phyloP scores from a whole-genome alignment of 92 coral and sea anemone genomes.

The Meandrina meandrites region DNA sequence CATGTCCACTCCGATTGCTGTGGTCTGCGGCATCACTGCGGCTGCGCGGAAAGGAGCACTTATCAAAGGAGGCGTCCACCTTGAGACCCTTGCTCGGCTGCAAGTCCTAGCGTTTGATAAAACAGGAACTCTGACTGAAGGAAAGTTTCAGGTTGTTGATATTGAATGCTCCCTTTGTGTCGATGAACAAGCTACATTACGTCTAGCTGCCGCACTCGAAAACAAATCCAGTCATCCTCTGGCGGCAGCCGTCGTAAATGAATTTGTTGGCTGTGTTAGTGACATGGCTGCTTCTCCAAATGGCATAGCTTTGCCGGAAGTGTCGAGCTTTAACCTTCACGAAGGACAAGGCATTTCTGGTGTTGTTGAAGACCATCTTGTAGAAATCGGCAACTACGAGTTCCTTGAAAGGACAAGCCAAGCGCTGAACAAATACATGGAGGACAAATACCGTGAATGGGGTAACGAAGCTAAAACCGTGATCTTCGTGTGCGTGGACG shows the following conservation, averaged over 20 bases:
- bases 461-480: conserved; percentile 94
- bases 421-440: conserved; percentile 47
- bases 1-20: conserved; percentile 99
- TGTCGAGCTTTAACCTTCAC: conserved; percentile 70
- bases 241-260: conserved; percentile 93
- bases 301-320: conserved; percentile 68
- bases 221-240: conserved; percentile 94
- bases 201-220: conserved; percentile 94
- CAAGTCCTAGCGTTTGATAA: conserved; percentile 89
- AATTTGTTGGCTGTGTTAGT: conserved; percentile 87
- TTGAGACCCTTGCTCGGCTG: conserved; percentile 82
- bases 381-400: conserved; percentile 81
- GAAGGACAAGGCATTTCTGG: conserved; percentile 97
- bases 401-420: conserved; percentile 54
- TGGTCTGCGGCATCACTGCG: conserved; percentile 91
- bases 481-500: conserved; percentile 81
- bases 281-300: conserved; percentile 66
- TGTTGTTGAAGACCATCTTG: conserved; percentile 68
- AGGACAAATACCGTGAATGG: conserved; percentile 64
- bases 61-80: conserved; percentile 85
- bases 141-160: conserved; percentile 84
- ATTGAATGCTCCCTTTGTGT: conserved; percentile 63
- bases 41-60: conserved; percentile 97
- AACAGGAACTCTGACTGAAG: conserved; percentile 97
- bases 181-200: conserved; percentile 77